Base-by-base conservation (phyloP, 2,113 vertebrate species). In the Pelvicachromis taeniatus region DNA sequence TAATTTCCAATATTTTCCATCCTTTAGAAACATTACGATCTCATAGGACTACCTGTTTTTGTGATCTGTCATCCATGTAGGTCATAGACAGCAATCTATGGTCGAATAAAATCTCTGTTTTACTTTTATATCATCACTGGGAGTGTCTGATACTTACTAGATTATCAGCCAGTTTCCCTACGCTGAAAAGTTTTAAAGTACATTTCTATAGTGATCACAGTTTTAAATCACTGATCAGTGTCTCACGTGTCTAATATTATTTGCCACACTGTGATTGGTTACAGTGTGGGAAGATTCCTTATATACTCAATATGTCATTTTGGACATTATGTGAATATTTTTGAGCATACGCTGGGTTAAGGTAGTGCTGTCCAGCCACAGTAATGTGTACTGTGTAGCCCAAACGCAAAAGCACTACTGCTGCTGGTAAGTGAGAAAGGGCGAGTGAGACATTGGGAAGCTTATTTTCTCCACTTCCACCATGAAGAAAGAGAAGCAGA, bases 21-120 rank as follows among this genome's bases (percentile, higher is more conserved):
- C 16, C 26, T 50, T 48, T 48, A 29, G 23, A 48, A 4, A 19
- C 1, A 2, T 17, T 73, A 29, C 5, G 2, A 29, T 48, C 42
- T 26, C 23, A 73, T 19, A 48, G 26, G 42, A 12, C 42, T 73
- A 29, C 23, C 42, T 29, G 9, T 73, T 73, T 73, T 73, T 50
- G 16, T 50, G 68, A 19, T 73, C 42, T 48, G 40, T 73, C 68
- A 19, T 48, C 23, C 68, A 48, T 48, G 65, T 70, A 7, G 21
- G 65, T 8, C 40, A 45, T 26, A 70, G 40, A 73, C 0, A 0
- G 21, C 23, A 48, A 45, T 48, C 65, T 48, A 17, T 6, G 0
- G 42, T 73, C 0, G 42, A 12, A 26, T 50, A 29, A 73, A 48
- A 48, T 45, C 23, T 29, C 1, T 48, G 7, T 19, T 48, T 26